A percentile compares a stretch with the other conserved stretches of the same genome.
Evolutionary conservation across 2,888 invertebrate genomes (phyloP).

Genomic region (Liodrosophila aerea): DNA sequence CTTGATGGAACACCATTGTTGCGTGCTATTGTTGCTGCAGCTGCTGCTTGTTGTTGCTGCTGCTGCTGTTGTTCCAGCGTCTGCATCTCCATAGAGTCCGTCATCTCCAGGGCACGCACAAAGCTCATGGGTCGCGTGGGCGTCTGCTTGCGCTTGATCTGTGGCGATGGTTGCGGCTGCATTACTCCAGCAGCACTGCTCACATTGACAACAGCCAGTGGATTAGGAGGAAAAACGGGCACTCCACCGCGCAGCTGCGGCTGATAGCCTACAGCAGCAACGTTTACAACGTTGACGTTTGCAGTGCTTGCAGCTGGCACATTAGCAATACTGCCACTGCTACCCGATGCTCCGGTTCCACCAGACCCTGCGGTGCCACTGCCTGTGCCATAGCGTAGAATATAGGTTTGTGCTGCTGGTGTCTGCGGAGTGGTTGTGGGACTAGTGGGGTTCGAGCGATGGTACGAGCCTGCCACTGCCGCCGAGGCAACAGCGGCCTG

Average conservation of each 20-base stretch:
- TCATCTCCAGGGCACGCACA: slow-evolving; percentile 94
- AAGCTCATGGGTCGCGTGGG: slow-evolving; percentile 91
- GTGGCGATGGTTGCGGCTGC: slow-evolving; percentile 83
- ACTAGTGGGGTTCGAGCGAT: slow-evolving; percentile 89
- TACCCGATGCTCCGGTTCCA: slow-evolving; percentile 42
- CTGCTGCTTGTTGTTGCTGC: slow-evolving; percentile 69
- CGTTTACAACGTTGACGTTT: slow-evolving; percentile 39
- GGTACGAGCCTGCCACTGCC: slow-evolving; percentile 81
- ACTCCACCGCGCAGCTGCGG: slow-evolving; percentile 87
- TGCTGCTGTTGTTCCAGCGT: slow-evolving; percentile 81
- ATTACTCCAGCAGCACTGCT: slow-evolving; percentile 52
- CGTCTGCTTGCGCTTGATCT: slow-evolving; percentile 85
- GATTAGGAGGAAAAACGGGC: slow-evolving; percentile 86
- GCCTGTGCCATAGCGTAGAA: slow-evolving; percentile 77
- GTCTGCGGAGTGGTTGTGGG: slow-evolving; percentile 84
- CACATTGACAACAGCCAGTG: slow-evolving; percentile 58
- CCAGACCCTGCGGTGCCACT: slow-evolving; percentile 35
- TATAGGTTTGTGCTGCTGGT: slow-evolving; percentile 78
- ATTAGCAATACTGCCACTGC: slow-evolving; percentile 63
- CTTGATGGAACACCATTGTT: slow-evolving; percentile 69
- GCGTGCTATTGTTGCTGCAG: slow-evolving; percentile 59
- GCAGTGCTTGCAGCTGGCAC: slow-evolving; percentile 44
- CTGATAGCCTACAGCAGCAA: slow-evolving; percentile 83
- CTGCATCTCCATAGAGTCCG: slow-evolving; percentile 93
- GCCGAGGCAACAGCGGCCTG: slow-evolving; percentile 72